A percentile compares a stretch with the other conserved stretches of the same genome.
These are phyloP conservation scores for Pagrus major DNA, from an alignment of 2,113 vertebrate genomes.

Conservation along the genomic window DNA sequence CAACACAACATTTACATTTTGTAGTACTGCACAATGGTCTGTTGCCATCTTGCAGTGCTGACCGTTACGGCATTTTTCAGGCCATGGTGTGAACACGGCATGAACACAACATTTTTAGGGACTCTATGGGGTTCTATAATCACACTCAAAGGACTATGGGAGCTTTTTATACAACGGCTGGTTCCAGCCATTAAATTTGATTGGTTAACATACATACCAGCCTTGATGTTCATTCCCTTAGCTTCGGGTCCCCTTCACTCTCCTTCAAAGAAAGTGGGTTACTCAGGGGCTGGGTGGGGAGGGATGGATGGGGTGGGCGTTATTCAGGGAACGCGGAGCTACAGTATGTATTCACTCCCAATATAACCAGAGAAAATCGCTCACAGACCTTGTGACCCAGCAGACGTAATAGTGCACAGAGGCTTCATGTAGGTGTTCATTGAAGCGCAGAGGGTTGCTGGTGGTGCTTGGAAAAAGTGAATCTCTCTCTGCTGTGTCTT, in stretches of 20 bases:
- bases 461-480: neutral
- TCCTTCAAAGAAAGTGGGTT: slow-evolving; percentile 47
- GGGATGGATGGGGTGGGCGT: neutral
- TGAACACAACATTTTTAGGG: neutral
- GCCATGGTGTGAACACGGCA: neutral
- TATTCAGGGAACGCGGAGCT: slow-evolving; percentile 13
- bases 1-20: neutral
- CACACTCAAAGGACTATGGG: slow-evolving; percentile 11
- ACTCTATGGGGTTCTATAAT: neutral
- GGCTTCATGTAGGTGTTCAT: slow-evolving; percentile 13
- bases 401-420: neutral
- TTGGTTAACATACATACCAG: slow-evolving; percentile 15
- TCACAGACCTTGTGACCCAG: slow-evolving; percentile 29
- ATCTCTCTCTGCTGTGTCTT: neutral
- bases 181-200: slow-evolving; percentile 19
- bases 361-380: slow-evolving; percentile 17
- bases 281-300: slow-evolving; percentile 7
- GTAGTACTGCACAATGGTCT: too few species aligned
- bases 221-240: slow-evolving; percentile 6
- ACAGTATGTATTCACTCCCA: neutral
- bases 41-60: neutral
- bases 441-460: slow-evolving; percentile 5
- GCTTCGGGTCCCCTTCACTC: slow-evolving; percentile 18
- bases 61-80: neutral
- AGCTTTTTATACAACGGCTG: slow-evolving; percentile 17